Percentiles rank a stretch among this genome's conserved stretches.
These are phyloP conservation scores for Notarius lentiginosus DNA, from an alignment of 2,113 vertebrate species.

Conservation along the genomic window DNA sequence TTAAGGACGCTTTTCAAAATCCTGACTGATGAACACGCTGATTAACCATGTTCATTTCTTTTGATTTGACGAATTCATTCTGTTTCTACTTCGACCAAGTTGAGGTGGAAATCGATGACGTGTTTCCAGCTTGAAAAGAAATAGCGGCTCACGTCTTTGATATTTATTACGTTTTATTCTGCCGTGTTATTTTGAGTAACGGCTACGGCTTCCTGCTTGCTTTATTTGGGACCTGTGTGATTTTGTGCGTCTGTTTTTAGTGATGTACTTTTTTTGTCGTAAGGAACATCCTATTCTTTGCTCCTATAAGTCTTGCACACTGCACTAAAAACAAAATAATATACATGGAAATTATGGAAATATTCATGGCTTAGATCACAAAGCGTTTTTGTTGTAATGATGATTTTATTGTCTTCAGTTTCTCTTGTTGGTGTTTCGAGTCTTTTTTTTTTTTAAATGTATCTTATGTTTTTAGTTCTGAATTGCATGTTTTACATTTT, in stretches of 20 bases:
- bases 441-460: conserved; percentile 24
- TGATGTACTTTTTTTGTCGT: conserved; percentile 33
- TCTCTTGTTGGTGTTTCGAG: conserved; percentile 33
- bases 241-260: conserved; percentile 58
- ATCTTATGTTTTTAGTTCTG: conserved; percentile 40
- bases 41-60: not conserved
- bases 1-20: conserved; percentile 1
- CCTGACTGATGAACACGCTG: conserved; percentile 29
- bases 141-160: conserved; percentile 50
- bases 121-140: conserved; percentile 70
- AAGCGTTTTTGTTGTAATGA: conserved; percentile 54
- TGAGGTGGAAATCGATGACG: conserved; percentile 62
- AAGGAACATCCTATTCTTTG: conserved; percentile 25
- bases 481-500: conserved; percentile 46
- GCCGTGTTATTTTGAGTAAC: conserved; percentile 55
- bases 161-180: conserved; percentile 72
- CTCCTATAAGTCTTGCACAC: conserved; percentile 33
- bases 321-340: conserved; percentile 39
- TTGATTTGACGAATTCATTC: conserved; percentile 14
- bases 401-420: conserved; percentile 29
- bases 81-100: conserved; percentile 56
- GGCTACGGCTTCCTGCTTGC: conserved; percentile 53
- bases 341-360: conserved; percentile 31
- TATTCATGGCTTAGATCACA: conserved; percentile 31
- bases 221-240: conserved; percentile 31